Conservation (phyloP, 2,113 vertebrate species). For the Gavialis gangeticus region DNA sequence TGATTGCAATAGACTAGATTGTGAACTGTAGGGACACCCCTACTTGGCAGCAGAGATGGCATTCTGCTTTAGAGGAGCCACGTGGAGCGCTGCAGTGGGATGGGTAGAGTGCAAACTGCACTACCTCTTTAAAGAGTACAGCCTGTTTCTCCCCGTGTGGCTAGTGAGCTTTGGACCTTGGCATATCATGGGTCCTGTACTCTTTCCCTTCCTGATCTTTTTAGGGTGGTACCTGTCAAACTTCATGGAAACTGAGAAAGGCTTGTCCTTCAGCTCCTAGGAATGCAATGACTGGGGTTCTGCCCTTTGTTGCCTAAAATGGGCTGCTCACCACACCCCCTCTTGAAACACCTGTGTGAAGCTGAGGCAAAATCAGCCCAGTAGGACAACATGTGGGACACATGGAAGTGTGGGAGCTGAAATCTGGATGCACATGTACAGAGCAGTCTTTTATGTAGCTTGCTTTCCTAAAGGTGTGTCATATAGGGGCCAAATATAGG, state of each 20-base stretch:
- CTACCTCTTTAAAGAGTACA: fast-evolving
- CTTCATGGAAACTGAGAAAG: too few relatives aligned
- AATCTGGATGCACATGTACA: too few relatives aligned
- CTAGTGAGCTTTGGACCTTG: background rate
- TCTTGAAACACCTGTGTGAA: too few relatives aligned
- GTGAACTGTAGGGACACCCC: background rate
- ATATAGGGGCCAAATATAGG: too few relatives aligned
- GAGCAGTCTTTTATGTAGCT: too few relatives aligned
- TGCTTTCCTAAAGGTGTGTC: too few relatives aligned
- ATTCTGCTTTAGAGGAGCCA: background rate
- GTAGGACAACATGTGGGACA: too few relatives aligned
- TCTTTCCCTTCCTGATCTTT: background rate
- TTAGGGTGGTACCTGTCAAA: background rate
- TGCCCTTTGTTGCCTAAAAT: background rate
- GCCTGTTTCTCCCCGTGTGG: background rate
- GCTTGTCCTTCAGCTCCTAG: background rate
- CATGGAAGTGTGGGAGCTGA: too few relatives aligned
- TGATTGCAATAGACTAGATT: background rate
- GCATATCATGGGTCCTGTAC: background rate
- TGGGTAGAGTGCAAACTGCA: background rate
- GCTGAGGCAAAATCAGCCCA: too few relatives aligned
- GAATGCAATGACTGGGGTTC: background rate
- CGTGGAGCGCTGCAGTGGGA: background rate
- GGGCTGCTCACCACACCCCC: too few relatives aligned
- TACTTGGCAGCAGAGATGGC: background rate